Evolutionary conservation across 2,113 vertebrate genomes (phyloP).

Genomic region (chimpanzee (Pan troglodytes)): DNA sequence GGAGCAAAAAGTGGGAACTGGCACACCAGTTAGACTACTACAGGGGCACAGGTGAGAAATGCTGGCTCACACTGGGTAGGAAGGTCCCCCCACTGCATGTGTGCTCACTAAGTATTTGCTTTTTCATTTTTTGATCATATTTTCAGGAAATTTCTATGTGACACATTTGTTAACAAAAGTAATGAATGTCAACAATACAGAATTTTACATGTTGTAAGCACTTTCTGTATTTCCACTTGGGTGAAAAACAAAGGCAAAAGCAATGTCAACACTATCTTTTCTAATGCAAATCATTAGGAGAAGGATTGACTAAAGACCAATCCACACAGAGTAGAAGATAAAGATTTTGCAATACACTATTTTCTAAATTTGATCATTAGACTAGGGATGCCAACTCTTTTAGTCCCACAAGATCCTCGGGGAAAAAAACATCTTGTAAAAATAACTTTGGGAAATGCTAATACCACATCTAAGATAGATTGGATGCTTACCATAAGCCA

Average conservation of each 20-base stretch:
- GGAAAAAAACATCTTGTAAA: conserved; percentile 12
- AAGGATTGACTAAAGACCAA: neutral
- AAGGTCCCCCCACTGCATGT: neutral
- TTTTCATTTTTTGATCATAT: conserved; percentile 18
- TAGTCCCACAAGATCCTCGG: neutral
- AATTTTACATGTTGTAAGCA: neutral
- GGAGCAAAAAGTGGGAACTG: neutral
- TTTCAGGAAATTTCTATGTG: conserved; percentile 7
- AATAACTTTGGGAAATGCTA: neutral
- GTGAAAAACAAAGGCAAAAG: conserved; percentile 25
- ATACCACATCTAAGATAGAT: neutral
- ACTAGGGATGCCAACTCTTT: neutral
- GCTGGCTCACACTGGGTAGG: no score
- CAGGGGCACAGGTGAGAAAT: neutral
- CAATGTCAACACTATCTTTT: neutral
- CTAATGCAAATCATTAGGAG: conserved; percentile 3
- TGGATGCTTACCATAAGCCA: neutral
- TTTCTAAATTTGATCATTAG: conserved; percentile 32
- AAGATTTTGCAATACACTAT: neutral
- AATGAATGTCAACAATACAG: neutral
- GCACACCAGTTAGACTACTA: neutral
- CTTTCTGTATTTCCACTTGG: neutral
- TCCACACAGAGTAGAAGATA: neutral
- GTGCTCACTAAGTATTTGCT: neutral
- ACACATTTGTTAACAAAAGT: neutral